Evolutionary conservation across 2,888 invertebrate genomes (phyloP).

Genomic region (Xestia c-nigrum): DNA sequence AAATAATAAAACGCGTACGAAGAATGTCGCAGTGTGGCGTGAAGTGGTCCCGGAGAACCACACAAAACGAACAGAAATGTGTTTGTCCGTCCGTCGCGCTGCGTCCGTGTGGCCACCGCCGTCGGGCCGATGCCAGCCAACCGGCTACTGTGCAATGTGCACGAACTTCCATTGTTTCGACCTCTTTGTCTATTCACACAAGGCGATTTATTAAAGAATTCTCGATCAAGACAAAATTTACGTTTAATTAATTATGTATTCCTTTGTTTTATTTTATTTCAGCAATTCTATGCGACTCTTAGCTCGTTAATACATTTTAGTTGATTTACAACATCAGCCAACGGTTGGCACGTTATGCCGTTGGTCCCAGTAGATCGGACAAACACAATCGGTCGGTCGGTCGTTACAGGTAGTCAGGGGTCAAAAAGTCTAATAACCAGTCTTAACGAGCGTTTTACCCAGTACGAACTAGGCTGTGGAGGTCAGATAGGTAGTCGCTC

Average conservation of each 20-base stretch:
- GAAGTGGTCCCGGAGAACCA: constrained; percentile 75
- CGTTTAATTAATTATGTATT: not conserved
- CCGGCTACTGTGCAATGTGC: constrained; percentile 74
- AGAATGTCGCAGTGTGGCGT: constrained; percentile 84
- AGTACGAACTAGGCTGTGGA: not conserved
- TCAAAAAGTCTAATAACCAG: not conserved
- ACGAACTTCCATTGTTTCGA: constrained; percentile 37
- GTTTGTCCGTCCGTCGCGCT: constrained; percentile 64
- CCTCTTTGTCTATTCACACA: constrained; percentile 35
- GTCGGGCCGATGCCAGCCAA: constrained; percentile 48
- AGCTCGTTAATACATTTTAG: no score
- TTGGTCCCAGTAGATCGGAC: not conserved
- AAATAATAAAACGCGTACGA: constrained; percentile 72
- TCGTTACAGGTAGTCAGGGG: not conserved
- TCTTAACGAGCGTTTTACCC: not conserved
- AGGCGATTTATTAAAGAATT: constrained; percentile 3
- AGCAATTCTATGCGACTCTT: not conserved
- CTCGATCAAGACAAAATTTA: not conserved
- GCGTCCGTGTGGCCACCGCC: constrained; percentile 68
- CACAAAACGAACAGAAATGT: constrained; percentile 73
- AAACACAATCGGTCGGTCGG: no score
- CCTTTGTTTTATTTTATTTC: not conserved
- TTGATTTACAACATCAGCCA: not conserved
- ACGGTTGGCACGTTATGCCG: not conserved
- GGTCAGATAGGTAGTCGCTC: not conserved